These are phyloP conservation scores for Hestina assimilis DNA, from an alignment of 1,140 invertebrate species.

Conservation along the genomic window DNA sequence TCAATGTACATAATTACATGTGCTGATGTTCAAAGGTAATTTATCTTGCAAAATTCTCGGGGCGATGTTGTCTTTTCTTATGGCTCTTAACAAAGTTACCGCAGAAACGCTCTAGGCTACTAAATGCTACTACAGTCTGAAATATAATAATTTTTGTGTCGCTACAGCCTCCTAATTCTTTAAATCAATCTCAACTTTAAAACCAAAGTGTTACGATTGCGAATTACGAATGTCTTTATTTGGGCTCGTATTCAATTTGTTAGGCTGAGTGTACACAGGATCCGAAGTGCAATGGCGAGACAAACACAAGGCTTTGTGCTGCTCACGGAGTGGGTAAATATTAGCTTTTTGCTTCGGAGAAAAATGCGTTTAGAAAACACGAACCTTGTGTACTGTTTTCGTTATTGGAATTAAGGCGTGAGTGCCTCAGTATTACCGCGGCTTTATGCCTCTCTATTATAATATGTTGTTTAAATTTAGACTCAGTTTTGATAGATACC, in stretches of 20 bases:
- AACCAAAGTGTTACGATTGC: slow-evolving; percentile 29
- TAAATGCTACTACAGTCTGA: slow-evolving; percentile 71
- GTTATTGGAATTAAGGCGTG: slow-evolving; percentile 68
- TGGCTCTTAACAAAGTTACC: slow-evolving; percentile 59
- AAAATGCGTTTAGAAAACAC: slow-evolving; percentile 73
- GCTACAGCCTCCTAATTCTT: slow-evolving; percentile 31
- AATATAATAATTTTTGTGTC: slow-evolving; percentile 64
- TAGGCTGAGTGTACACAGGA: slow-evolving; percentile 71
- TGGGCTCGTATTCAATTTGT: slow-evolving; percentile 66
- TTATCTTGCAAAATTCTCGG: slow-evolving; percentile 49
- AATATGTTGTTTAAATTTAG: slow-evolving; percentile 53
- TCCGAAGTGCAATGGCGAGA: slow-evolving; percentile 68
- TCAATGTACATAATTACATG: slow-evolving; percentile 61
- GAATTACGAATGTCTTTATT: slow-evolving; percentile 24
- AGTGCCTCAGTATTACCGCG: slow-evolving; percentile 31
- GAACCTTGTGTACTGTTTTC: slow-evolving; percentile 65
- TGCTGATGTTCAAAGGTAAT: slow-evolving; percentile 50
- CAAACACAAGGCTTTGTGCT: slow-evolving; percentile 73
- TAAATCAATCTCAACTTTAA: slow-evolving; percentile 39
- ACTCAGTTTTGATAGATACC: slow-evolving; percentile 44
- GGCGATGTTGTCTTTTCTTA: slow-evolving; percentile 54
- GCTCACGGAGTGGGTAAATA: slow-evolving; percentile 71
- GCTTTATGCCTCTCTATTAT: slow-evolving; percentile 50
- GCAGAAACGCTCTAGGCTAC: slow-evolving; percentile 62
- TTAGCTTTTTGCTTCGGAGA: slow-evolving; percentile 65